phyloP scores from a whole-genome alignment of 2,888 invertebrate genomes.

The Phania funesta region DNA sequence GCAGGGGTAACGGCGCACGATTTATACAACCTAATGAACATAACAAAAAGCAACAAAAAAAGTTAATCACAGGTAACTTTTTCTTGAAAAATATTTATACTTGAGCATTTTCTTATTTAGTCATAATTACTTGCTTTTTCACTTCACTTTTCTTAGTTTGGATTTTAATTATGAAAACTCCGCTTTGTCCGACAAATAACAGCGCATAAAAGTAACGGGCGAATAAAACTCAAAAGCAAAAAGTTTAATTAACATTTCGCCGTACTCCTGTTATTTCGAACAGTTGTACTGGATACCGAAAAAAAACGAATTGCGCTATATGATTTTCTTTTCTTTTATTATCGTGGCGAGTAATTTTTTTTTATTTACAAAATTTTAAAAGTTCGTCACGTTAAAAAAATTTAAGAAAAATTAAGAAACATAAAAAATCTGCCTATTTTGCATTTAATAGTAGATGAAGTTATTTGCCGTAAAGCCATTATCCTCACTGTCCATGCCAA shows the following conservation, averaged over 20 bases:
- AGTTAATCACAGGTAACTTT: slow-evolving; percentile 5
- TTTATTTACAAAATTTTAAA: background rate
- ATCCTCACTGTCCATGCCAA: slow-evolving; percentile 5
- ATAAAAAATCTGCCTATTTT: background rate
- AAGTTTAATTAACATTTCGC: slow-evolving; percentile 19
- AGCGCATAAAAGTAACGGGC: background rate
- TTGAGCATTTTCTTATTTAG: background rate
- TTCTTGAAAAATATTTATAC: background rate
- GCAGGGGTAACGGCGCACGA: background rate
- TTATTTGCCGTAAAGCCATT: background rate
- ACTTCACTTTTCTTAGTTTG: background rate
- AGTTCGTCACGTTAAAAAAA: background rate
- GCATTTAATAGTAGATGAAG: background rate
- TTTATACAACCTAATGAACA: background rate
- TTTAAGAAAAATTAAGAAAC: background rate
- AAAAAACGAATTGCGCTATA: background rate
- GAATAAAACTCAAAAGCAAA: slow-evolving; percentile 19
- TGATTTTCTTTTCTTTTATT: background rate
- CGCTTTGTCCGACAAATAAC: background rate
- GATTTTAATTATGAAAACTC: slow-evolving; percentile 26
- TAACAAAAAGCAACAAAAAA: too few relatives aligned
- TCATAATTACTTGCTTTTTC: slow-evolving; percentile 12
- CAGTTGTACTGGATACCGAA: background rate
- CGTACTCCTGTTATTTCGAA: background rate
- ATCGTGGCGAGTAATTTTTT: too few relatives aligned